A percentile compares a stretch with the other conserved stretches of the same genome.
phyloP scores from a whole-genome alignment of 2,113 vertebrate species.

The Macroglossus sobrinus region DNA sequence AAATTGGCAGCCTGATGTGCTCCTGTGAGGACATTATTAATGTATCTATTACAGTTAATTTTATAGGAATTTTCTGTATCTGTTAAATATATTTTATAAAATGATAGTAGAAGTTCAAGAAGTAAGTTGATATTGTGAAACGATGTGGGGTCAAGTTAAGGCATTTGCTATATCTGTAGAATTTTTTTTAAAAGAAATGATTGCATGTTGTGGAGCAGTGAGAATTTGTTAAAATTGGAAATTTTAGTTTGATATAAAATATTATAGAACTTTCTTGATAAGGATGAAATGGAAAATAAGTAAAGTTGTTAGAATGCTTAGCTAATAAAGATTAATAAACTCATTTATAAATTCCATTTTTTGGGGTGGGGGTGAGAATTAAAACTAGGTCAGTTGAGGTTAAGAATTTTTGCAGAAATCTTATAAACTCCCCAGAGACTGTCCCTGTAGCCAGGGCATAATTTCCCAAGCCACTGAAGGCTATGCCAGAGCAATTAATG shows the following conservation, averaged over 20 bases:
- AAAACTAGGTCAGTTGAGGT: conserved; percentile 38
- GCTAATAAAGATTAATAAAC: neutral
- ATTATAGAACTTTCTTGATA: neutral
- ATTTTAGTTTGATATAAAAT: neutral
- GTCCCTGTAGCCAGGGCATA: conserved; percentile 14
- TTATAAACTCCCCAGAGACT: neutral
- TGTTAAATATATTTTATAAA: conserved; percentile 37
- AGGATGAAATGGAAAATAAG: neutral
- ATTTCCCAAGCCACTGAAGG: neutral
- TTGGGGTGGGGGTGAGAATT: neutral
- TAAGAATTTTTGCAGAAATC: conserved; percentile 18
- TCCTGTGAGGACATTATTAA: neutral
- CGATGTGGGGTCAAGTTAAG: neutral
- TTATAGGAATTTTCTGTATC: conserved; percentile 7
- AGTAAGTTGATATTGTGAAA: neutral
- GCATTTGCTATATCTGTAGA: neutral
- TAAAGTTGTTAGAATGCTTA: neutral
- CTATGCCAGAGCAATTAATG: conserved; percentile 22
- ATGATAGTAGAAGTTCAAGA: neutral
- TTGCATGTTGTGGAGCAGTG: neutral
- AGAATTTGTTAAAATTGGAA: neutral
- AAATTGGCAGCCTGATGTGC: neutral
- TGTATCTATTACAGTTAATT: neutral
- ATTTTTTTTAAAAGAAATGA: conserved; percentile 15
- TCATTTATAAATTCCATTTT: neutral